These are phyloP conservation scores for Eupithecia inturbata DNA, from an alignment of 2,888 invertebrate species.

Conservation along the genomic window DNA sequence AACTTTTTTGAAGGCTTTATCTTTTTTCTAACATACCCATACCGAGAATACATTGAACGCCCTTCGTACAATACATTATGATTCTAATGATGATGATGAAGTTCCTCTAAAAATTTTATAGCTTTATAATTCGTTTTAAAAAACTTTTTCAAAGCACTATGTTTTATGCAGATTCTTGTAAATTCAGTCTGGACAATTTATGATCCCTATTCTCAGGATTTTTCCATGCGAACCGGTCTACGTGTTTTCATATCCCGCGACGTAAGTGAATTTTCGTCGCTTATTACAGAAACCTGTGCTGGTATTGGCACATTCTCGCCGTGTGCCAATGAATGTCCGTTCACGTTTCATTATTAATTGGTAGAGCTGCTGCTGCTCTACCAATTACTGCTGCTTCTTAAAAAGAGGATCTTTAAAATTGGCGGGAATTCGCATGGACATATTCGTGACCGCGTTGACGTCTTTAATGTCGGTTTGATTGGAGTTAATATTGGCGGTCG, in stretches of 20 bases:
- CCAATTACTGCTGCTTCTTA: too few species aligned
- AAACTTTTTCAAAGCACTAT: neutral
- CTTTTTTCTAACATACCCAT: too few species aligned
- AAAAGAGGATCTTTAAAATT: slow-evolving; percentile 1
- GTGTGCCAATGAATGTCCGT: too few species aligned
- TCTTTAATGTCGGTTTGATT: slow-evolving; percentile 40
- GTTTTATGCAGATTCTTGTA: neutral
- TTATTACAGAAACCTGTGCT: slow-evolving; percentile 17
- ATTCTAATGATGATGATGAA: neutral
- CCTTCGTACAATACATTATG: too few species aligned
- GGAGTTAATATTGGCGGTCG: slow-evolving; percentile 35
- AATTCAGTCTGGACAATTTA: neutral
- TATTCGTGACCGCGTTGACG: slow-evolving; percentile 34
- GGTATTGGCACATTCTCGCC: slow-evolving; percentile 24
- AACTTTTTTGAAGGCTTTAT: too few species aligned
- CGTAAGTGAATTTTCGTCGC: slow-evolving; percentile 22
- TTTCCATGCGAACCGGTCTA: slow-evolving; percentile 20
- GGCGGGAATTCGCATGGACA: slow-evolving; percentile 23
- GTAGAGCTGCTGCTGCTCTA: neutral
- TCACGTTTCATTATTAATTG: slow-evolving; percentile 11
- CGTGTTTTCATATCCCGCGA: slow-evolving; percentile 22
- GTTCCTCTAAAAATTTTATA: neutral
- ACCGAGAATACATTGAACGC: too few species aligned
- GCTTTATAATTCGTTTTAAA: neutral
- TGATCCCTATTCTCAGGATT: neutral